Percentiles rank a stretch among this genome's conserved stretches.
These are phyloP conservation scores for Kryptolebias marmoratus DNA, from an alignment of 2,113 vertebrate genomes.

Conservation along the genomic window DNA sequence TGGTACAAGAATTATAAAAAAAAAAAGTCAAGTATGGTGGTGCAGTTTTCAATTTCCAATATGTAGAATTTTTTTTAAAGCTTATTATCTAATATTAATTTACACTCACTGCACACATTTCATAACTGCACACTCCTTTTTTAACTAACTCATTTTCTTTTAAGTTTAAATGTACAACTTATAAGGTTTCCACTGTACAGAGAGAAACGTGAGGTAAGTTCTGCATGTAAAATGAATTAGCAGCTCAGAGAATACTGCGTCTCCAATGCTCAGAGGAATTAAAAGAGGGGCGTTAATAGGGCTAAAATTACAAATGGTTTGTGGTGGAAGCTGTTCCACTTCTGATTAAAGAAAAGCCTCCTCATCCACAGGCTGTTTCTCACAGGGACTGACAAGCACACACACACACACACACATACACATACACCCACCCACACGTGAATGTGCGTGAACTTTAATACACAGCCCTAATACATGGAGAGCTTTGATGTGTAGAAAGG, in stretches of 20 bases:
- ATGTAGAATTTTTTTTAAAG: slow-evolving; percentile 37
- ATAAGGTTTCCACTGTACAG: slow-evolving; percentile 18
- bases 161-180: slow-evolving; percentile 27
- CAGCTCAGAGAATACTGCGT: slow-evolving; percentile 50
- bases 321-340: slow-evolving; percentile 65
- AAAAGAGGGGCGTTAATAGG: slow-evolving; percentile 62
- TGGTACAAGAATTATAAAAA: background rate
- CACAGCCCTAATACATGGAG: slow-evolving; percentile 4
- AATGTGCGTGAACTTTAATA: slow-evolving; percentile 11
- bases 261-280: slow-evolving; percentile 60
- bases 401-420: slow-evolving; percentile 18
- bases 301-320: slow-evolving; percentile 64
- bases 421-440: slow-evolving; percentile 8
- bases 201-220: slow-evolving; percentile 22
- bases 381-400: slow-evolving; percentile 46
- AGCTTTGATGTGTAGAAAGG: slow-evolving; percentile 69
- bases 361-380: slow-evolving; percentile 70
- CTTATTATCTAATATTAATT: background rate
- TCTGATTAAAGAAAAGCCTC: slow-evolving; percentile 71
- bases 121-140: slow-evolving; percentile 11
- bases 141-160: slow-evolving; percentile 28
- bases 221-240: slow-evolving; percentile 54
- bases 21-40: slow-evolving; percentile 10
- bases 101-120: background rate
- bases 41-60: slow-evolving; percentile 13